Base-by-base conservation (phyloP, 2,797 vertebrate species). In the Discoglossus pictus region DNA sequence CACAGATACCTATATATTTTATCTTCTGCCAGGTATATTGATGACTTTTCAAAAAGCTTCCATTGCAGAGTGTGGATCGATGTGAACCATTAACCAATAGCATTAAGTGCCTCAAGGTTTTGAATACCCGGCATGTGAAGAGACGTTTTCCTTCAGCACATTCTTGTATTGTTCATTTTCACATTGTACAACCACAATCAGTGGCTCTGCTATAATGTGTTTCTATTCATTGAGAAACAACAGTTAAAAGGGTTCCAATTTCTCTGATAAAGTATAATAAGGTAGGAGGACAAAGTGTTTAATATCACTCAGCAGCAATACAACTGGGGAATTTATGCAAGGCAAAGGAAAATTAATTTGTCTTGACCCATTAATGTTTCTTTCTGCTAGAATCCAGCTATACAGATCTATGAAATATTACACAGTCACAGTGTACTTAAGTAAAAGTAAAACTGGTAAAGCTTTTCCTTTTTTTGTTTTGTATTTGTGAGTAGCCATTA, bases 41-140 rank as follows among this genome's bases (percentile, higher is more conserved):
- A 7, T 40, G 70, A n/a, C 2, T 51, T 56, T 71, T 68, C 48
- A 20, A 74, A 54, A 6, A 51, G 27, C 13, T 25, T 74, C 74
- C 43, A 59, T 12, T 31, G 34, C 36, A 21, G 17, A 23, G 24
- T 16, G 7, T 5, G 36, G 6, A 65, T 65, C 21, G 52, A 25
- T 20, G 62, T 75, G 74, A 72, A 1, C 8, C 73, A 5, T 36
- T 17, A 0, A n/a, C 55, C 51, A 52, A 43, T 31, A 20, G 8
- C 48, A 34, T 10, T 31, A 43, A 39, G 56, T 74, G 44, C 15
- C 13, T 51, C 31, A 27, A 2, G 17, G 6, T 15, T 51, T 24
- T 7, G 7, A 27, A 11, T 46, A 11, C 39, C 48, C 27, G 31
- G 34, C 38, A 47, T 50, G 46, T 21, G 44, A 66, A 36, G 43